Conservation (phyloP, 2,797 vertebrate genomes). For the Triplophysa bombifrons region DNA sequence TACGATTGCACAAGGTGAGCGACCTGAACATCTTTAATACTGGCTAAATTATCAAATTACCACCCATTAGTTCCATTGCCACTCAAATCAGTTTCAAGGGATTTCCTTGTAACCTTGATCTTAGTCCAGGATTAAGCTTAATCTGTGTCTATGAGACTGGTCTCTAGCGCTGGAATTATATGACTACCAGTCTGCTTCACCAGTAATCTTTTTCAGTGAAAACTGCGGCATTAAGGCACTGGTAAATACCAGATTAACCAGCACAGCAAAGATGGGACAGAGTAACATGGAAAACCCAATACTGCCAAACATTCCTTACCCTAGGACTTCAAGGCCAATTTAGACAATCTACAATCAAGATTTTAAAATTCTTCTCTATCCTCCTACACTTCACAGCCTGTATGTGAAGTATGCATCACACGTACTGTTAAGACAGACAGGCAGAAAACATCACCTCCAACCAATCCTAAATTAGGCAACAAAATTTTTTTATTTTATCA, state of each 20-base stretch:
- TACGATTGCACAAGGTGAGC: neutral
- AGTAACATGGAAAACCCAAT: conserved; percentile 13
- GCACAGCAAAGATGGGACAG: conserved; percentile 38
- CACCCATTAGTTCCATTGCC: neutral
- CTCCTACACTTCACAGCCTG: conserved; percentile 17
- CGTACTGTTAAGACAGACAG: neutral
- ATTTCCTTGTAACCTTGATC: conserved; percentile 2
- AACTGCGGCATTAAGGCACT: conserved; percentile 45
- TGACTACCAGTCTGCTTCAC: conserved; percentile 9
- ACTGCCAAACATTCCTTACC: neutral
- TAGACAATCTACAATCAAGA: neutral
- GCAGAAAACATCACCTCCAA: conserved; percentile 6
- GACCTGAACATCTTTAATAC: conserved; percentile 7
- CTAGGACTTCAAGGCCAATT: neutral
- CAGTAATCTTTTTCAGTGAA: conserved; percentile 58
- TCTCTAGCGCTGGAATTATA: neutral
- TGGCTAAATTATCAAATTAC: neutral
- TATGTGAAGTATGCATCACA: conserved; percentile 1
- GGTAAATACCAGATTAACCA: conserved; percentile 54
- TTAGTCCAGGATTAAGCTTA: conserved; percentile 5
- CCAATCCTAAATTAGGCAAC: neutral
- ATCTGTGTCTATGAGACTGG: conserved; percentile 19
- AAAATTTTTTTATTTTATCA: neutral
- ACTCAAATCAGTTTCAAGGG: neutral
- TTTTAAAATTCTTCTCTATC: conserved; percentile 5